phyloP scores from a whole-genome alignment of 2,888 invertebrate species.

The Phanerotoma sp. region DNA sequence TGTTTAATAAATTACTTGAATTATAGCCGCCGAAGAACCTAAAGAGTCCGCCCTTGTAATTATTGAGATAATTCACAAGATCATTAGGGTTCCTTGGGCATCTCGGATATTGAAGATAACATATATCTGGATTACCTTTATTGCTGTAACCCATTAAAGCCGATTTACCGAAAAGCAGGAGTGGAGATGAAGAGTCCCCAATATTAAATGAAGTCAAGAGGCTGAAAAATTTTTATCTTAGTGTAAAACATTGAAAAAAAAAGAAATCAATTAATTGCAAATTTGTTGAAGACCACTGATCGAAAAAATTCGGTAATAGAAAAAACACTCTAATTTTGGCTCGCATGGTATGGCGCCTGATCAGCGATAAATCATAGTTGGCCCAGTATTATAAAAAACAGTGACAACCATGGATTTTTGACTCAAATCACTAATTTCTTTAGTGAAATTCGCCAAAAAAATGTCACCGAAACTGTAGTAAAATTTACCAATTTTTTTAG shows the following conservation, averaged over 20 bases:
- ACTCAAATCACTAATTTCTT: too few species aligned
- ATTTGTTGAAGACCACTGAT: too few species aligned
- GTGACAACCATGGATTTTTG: too few species aligned
- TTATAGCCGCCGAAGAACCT: constrained; percentile 64
- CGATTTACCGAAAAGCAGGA: constrained; percentile 74
- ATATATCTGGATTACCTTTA: constrained; percentile 63
- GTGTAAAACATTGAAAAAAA: neutral
- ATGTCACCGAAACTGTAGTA: too few species aligned
- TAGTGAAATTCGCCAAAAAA: too few species aligned
- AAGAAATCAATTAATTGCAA: too few species aligned
- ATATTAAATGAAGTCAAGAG: neutral
- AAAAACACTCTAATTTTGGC: too few species aligned
- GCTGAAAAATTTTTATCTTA: neutral
- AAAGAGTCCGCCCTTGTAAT: constrained; percentile 84
- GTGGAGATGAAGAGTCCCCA: constrained; percentile 60
- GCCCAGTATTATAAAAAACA: too few species aligned
- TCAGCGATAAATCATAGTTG: too few species aligned
- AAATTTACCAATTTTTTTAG: too few species aligned
- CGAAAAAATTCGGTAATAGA: too few species aligned
- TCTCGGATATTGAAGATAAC: constrained; percentile 68
- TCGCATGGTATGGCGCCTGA: too few species aligned
- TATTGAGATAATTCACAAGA: constrained; percentile 77
- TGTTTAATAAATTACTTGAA: neutral
- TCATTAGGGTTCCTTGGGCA: constrained; percentile 75
- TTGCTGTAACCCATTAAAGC: constrained; percentile 73